Base-by-base conservation (phyloP, 35 echinoderm and acorn worm genomes). In the Ptychodera flava region DNA sequence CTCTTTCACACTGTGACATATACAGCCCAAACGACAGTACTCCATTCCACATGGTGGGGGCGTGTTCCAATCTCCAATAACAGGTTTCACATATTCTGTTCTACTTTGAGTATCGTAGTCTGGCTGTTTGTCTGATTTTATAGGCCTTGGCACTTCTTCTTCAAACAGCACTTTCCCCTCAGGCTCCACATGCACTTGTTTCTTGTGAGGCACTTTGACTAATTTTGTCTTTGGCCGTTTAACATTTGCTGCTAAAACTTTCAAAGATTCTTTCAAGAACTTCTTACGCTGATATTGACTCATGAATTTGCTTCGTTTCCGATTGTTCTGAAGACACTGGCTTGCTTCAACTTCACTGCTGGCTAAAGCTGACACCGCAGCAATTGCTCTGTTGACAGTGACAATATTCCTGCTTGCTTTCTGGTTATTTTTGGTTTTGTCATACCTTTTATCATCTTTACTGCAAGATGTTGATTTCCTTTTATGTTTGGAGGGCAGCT, bases 21-120 rank as follows among this genome's bases (percentile, higher is more conserved):
- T 78, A 84, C 94, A 97, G 30, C 94, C 94, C 53, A 97, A 37
- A 16, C 94, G 85, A 80, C 94, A 97, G 53, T 91, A 94, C 15
- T 91, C 93, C 79, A 86, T 94, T 28, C 86, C 82, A 85, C 93
- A 94, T 27, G 38, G 1, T 29, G 86, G 53, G 1, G 52, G 77
- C 16, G 35, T 79, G 16, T 28, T 28, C 30, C 35, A 64, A 12
- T 64, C 22, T 64, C 45, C 45, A 12, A 22, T 64, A 22, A 64
- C 45, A 64, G 45, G 45, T 64, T 64, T 64, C 6, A 64, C 6
- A 22, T 64, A 64, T 22, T 6, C 6, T 64, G 45, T 64, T 64
- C 45, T 64, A 12, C 6, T 22, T 12, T 6, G 6, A 12, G 6
- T 22, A 22, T 64, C 45, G 22, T 64, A 64, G 6, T 81, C 80